Percentiles rank a stretch among this genome's conserved stretches.
Conservation (phyloP, 2,113 vertebrate genomes). For the Gymnobelideus leadbeateri region DNA sequence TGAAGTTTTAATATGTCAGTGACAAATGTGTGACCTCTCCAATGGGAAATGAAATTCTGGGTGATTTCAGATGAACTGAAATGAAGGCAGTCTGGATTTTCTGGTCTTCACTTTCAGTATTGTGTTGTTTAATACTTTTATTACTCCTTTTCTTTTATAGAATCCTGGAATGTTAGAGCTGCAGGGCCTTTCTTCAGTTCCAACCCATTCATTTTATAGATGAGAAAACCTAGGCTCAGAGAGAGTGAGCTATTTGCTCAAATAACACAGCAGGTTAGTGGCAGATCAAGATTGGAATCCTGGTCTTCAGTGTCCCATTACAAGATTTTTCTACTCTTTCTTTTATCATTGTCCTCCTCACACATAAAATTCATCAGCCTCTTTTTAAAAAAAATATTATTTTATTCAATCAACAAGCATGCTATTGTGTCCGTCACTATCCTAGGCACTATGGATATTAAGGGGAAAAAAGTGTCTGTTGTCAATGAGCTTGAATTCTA, state of each 20-base stretch:
- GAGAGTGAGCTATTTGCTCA: background rate
- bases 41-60: background rate
- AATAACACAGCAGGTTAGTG: background rate
- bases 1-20: background rate
- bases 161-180: background rate
- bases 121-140: background rate
- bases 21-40: background rate
- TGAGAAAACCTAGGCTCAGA: background rate
- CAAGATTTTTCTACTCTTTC: background rate
- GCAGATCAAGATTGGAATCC: background rate
- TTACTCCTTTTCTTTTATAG: background rate
- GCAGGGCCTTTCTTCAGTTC: background rate
- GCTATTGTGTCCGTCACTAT: background rate
- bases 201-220: background rate
- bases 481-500: background rate
- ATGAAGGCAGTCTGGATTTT: background rate
- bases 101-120: background rate
- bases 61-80: conserved; percentile 4
- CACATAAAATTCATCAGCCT: background rate
- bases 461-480: background rate
- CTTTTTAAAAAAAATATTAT: background rate
- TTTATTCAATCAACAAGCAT: background rate
- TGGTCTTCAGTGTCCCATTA: background rate
- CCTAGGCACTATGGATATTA: background rate
- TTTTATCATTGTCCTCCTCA: background rate